Base-by-base conservation (phyloP, 2,888 invertebrate species). In the Synergus japonicus region DNA sequence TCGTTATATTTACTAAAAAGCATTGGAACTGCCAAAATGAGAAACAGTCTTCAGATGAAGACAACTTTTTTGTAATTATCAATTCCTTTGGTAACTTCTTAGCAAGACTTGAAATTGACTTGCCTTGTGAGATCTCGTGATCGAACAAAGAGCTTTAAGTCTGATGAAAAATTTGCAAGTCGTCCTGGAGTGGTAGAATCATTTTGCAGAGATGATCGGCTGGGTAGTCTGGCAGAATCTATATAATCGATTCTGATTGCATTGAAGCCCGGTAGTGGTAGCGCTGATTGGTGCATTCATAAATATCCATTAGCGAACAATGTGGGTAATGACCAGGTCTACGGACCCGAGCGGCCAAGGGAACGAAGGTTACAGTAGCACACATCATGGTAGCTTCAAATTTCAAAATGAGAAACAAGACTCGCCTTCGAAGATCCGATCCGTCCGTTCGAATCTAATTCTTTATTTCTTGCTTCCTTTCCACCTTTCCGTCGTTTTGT, bases 241-340 rank as follows among this genome's bases (percentile, higher is more conserved):
- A 89, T 90, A 91, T 92, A 91, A 92, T 92, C 91, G 91, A 91
- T 92, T 92, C 89, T 92, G 92, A 91, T 92, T 91, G 90, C 91
- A 92, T 92, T 91, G 91, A 92, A 91, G 91, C 90, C 92, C 92
- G 85, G 91, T 91, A 91, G 92, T 89, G 84, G 88, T 87, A 84
- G 88, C 88, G 89, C 88, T 92, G 92, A 92, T 92, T 91, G 91
- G 91, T 88, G 90, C 90, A 92, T 92, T 92, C 92, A 92, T 91
- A 92, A 92, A 92, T 91, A 92, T 91, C 91, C 91, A 92, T 91
- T 92, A 91, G 90, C 88, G 90, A 87, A 92, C 91, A 92, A 92
- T 92, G 91, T 91, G 88, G 88, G 90, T 92, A 92, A 92, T 91
- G 92, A 92, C 91, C 89, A 86, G 87, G 88, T 87, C 88, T 87